Evolutionary conservation across 2,113 vertebrate species (phyloP), one percentile per base, ranked within the genome.

Genomic region (Alectura lathami): DNA sequence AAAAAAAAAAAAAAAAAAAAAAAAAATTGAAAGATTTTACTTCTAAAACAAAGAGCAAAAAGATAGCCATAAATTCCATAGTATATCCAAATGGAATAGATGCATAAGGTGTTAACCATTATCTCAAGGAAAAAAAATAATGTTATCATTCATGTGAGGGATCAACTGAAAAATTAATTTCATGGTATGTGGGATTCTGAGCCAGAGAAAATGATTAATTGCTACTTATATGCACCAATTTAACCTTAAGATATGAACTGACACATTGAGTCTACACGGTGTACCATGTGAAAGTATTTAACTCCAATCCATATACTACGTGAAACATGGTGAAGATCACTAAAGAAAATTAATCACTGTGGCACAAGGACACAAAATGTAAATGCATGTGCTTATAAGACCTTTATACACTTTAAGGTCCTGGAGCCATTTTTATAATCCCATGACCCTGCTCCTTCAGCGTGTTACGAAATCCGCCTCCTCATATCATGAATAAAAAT

Each of bases 81-180:
- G 50, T 53, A 84, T 45, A 89, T 82, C 86, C 64, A 91, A 63
- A 89, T 10, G 79, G 68, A 83, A 81, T 43, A 74, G 68, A 74
- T n/a, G 38, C 73, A 27, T 67, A 85, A 73, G 53, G 45, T 72
- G 53, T 72, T 85, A 79, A 83, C 57, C n/a, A 79, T 86, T 88
- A 75, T 88, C 36, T 66, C 74, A 21, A 42, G 24, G 70, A 40
- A 56, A 92, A 91, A 96, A 80, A 91, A 88, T 62, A 89, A 80
- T 26, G 54, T 47, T 86, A 85, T 95, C 53, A 90, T 86, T 94
- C 73, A 81, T 74, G 48, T 87, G 89, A 94, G 8, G 79, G 78
- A 87, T 70, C 59, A 93, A 56, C 84, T 91, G 75, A 96, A 88
- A 96, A 96, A 86, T 83, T 93, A 89, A 67, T 93, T 96, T 96